Percentiles rank a stretch among this genome's conserved stretches.
These are phyloP conservation scores for Isaurus tuberculatus DNA, from an alignment of 92 coral and sea anemone species.

Conservation along the genomic window DNA sequence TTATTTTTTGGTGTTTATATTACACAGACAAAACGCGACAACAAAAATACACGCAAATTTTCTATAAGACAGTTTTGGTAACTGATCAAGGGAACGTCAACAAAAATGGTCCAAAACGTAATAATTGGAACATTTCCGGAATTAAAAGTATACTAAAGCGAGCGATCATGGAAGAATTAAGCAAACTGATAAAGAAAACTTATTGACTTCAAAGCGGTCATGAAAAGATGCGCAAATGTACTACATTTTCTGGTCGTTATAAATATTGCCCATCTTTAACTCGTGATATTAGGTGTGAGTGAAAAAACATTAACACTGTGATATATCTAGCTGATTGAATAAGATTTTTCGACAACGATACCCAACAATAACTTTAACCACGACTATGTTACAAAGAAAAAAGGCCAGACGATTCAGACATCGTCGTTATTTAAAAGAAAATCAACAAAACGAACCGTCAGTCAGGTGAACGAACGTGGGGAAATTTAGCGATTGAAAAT, in stretches of 20 bases:
- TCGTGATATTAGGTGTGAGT: slow-evolving; percentile 9
- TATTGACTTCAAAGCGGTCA: background rate
- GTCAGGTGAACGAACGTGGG: background rate
- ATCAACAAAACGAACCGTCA: background rate
- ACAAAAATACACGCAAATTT: background rate
- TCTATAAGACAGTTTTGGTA: slow-evolving; percentile 1
- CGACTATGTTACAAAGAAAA: background rate
- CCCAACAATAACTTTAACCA: background rate
- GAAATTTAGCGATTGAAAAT: background rate
- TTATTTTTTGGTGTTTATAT: background rate
- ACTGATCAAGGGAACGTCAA: slow-evolving; percentile 20
- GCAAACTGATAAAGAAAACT: background rate
- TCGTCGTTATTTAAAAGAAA: background rate
- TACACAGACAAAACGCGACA: background rate
- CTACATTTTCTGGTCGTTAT: background rate
- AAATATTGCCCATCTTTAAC: background rate
- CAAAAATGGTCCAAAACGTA: slow-evolving; percentile 36
- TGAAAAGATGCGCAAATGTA: slow-evolving; percentile 14
- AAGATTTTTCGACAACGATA: background rate
- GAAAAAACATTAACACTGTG: background rate
- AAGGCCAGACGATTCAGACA: background rate
- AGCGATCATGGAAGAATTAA: slow-evolving; percentile 30
- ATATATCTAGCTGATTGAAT: background rate
- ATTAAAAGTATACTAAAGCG: slow-evolving; percentile 8
- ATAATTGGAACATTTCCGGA: slow-evolving; percentile 47